A percentile compares a stretch with the other conserved stretches of the same genome.
Conservation (phyloP, 2,113 vertebrate genomes). For the Oryzias celebensis region DNA sequence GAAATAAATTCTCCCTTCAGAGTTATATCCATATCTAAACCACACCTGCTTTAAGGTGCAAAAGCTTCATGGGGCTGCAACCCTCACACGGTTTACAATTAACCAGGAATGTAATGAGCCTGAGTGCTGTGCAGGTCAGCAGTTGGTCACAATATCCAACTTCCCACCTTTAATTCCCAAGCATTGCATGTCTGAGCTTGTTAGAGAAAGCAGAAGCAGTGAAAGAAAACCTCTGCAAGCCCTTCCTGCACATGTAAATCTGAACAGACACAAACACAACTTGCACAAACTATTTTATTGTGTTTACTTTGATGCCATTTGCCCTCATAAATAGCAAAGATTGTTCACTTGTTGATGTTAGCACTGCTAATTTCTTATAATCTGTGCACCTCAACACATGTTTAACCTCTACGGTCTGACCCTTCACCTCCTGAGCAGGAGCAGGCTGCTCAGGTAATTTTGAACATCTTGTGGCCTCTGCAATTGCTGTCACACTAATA, state of each 20-base stretch:
- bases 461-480: not conserved
- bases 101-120: too few relatives aligned
- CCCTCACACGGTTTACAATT: too few relatives aligned
- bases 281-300: too few relatives aligned
- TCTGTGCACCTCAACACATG: not conserved
- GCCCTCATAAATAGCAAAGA: too few relatives aligned
- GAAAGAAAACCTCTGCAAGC: not conserved
- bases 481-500: not conserved
- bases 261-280: too few relatives aligned
- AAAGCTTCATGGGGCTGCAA: too few relatives aligned
- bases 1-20: too few relatives aligned
- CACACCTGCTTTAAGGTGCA: too few relatives aligned
- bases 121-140: too few relatives aligned
- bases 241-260: too few relatives aligned
- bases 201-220: not conserved
- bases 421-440: not conserved
- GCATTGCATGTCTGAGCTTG: not conserved
- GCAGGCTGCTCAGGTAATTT: not conserved
- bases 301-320: too few relatives aligned
- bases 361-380: not conserved
- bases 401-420: not conserved
- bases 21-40: too few relatives aligned
- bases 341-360: not conserved
- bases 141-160: not conserved
- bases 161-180: not conserved